Percentiles rank a stretch among this genome's conserved stretches.
Conservation (phyloP, 2,797 vertebrate genomes). For the Epinephelus malabaricus region DNA sequence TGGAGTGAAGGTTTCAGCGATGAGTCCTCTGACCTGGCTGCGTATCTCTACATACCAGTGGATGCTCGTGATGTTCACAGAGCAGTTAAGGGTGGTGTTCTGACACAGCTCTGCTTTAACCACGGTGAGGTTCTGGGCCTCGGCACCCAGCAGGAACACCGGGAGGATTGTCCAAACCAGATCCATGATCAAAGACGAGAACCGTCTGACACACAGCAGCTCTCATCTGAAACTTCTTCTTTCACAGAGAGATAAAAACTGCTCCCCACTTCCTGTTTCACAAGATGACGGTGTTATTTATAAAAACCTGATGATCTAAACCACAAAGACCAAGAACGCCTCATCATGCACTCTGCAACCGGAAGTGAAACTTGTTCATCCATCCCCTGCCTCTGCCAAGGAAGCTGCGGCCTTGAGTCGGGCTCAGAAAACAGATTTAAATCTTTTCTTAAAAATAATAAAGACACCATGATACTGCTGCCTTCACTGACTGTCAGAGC, state of each 20-base stretch:
- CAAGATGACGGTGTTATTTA: fast-evolving
- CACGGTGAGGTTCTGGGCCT: fast-evolving
- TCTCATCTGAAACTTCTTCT: not conserved
- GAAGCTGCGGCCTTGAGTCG: not conserved
- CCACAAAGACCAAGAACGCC: not conserved
- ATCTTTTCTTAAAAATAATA: too few species aligned
- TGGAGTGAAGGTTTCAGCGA: fast-evolving
- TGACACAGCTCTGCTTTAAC: not conserved
- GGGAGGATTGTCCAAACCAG: not conserved
- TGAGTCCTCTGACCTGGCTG: fast-evolving
- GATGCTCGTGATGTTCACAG: fast-evolving
- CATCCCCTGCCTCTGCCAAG: fast-evolving
- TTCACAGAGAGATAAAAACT: not conserved
- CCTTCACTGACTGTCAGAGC: too few species aligned
- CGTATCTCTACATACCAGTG: slow-evolving; percentile 25
- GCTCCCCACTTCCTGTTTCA: not conserved
- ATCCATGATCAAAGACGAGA: not conserved
- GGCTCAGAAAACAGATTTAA: not conserved
- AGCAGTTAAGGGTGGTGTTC: not conserved
- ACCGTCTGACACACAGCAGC: not conserved
- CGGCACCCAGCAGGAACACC: not conserved
- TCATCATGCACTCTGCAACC: not conserved
- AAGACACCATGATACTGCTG: too few species aligned
- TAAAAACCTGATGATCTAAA: not conserved
- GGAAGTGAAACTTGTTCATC: not conserved